Evolutionary conservation across 1,140 invertebrate species (phyloP), one percentile per base, ranked within the genome.

Genomic region (Charaxes varanes): DNA sequence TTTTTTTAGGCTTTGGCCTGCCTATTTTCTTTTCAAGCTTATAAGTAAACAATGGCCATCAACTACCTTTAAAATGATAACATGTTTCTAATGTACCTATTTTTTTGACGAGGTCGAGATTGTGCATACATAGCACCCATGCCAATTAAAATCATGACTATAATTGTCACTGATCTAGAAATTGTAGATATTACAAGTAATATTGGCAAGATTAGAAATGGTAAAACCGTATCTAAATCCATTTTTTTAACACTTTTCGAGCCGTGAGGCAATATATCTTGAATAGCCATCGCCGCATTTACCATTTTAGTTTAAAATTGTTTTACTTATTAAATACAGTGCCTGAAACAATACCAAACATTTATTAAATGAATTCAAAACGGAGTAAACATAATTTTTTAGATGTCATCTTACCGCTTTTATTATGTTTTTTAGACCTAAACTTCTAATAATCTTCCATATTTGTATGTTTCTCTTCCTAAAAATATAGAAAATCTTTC

Each of bases 101-200:
- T 78, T 63, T 88, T 88, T 59, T 87, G 85, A 22, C 85, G 73
- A 28, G 87, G 90, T 54, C 88, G 86, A 18, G 86, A 85, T 37
- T 88, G 69, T n/a, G 89, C 60, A 45, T 90, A 90, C 30, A 88
- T 85, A n/a, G 90, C 74, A 22, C 88, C 71, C 32, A 90, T 78
- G 7, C 85, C 87, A 12, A 90, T 87, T n/a, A 87, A 65, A 2
- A 88, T 53, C 68, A 92, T 89, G 6, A 90, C 74, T 16, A 87
- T 47, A 7, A 87, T 58, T 2, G 90, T 91, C 16, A 87, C 86
- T 33, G 85, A 62, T 7, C 87, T 63, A 8, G 87, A 88, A 52
- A 88, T 80, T 3, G 90, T 86, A 7, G 90, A 87, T 27, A 89
- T 54, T 10, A 88, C 47, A 12, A 89, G 66, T 30, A 91, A 70